Conservation (phyloP, 2,888 invertebrate species). For the Caradrina clavipalpis region DNA sequence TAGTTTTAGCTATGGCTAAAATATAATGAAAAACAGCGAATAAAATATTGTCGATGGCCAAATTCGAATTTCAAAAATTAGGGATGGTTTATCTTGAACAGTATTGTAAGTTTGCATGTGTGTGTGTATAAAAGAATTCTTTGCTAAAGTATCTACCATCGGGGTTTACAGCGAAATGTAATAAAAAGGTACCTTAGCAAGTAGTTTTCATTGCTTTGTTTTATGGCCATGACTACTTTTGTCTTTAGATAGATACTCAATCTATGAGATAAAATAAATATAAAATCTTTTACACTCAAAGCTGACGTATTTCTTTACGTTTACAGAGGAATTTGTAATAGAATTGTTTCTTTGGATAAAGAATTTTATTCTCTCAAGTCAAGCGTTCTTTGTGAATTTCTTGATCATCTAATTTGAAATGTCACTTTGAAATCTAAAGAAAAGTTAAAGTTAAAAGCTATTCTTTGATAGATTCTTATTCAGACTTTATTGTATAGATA, state of each 20-base stretch:
- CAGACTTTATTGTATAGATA: no score
- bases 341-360: slow-evolving; percentile 2
- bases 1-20: no score
- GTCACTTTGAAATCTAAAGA: no score
- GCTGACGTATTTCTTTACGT: neutral
- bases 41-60: no score
- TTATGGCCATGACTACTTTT: slow-evolving; percentile 25
- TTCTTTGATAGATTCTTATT: no score
- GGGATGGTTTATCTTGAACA: no score
- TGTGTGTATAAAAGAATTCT: slow-evolving; percentile 19
- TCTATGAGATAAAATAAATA: slow-evolving; percentile 36
- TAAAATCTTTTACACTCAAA: slow-evolving; percentile 14
- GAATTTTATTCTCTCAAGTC: neutral
- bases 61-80: no score
- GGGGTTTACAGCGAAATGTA: slow-evolving; percentile 29
- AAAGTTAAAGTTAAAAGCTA: no score
- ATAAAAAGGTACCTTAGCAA: slow-evolving; percentile 36
- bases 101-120: neutral
- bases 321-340: slow-evolving; percentile 9
- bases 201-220: slow-evolving; percentile 35
- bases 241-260: slow-evolving; percentile 17
- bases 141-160: neutral
- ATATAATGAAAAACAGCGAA: no score
- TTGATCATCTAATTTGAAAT: no score
- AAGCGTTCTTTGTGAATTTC: no score